phyloP scores from a whole-genome alignment of 2,113 vertebrate species.

The Anas platyrhynchos region DNA sequence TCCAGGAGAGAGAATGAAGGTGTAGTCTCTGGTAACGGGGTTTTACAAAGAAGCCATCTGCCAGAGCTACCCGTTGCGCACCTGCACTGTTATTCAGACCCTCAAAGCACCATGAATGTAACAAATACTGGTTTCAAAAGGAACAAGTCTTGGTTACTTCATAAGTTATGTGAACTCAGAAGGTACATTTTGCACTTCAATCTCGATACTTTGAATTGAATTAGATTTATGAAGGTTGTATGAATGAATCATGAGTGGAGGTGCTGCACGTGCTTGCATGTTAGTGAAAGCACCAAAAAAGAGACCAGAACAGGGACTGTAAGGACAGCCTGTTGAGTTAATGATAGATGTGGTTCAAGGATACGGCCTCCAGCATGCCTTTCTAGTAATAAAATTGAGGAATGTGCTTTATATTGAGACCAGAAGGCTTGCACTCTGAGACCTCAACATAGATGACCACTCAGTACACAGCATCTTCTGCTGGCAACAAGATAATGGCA shows the following conservation, averaged over 20 bases:
- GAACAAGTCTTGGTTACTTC: background rate
- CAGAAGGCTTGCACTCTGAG: background rate
- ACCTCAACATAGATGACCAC: background rate
- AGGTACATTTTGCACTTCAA: background rate
- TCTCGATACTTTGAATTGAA: background rate
- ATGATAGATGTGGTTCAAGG: background rate
- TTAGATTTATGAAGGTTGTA: background rate
- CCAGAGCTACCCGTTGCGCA: background rate
- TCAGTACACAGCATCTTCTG: background rate
- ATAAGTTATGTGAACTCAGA: background rate
- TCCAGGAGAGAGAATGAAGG: background rate
- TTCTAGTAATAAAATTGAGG: background rate
- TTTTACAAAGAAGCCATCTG: background rate
- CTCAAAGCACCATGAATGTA: background rate
- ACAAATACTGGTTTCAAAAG: background rate
- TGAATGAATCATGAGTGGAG: background rate
- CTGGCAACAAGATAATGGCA: rapidly evolving
- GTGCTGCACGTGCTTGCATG: background rate
- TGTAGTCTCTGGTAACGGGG: background rate
- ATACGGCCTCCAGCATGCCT: background rate
- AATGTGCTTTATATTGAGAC: rapidly evolving
- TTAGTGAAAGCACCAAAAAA: background rate
- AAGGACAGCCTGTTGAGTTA: background rate
- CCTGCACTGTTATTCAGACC: background rate
- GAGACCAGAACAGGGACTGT: background rate